Evolutionary conservation across 2,797 vertebrate species (phyloP), one percentile per base, ranked within the genome.

Genomic region (Tamandua tetradactyla): DNA sequence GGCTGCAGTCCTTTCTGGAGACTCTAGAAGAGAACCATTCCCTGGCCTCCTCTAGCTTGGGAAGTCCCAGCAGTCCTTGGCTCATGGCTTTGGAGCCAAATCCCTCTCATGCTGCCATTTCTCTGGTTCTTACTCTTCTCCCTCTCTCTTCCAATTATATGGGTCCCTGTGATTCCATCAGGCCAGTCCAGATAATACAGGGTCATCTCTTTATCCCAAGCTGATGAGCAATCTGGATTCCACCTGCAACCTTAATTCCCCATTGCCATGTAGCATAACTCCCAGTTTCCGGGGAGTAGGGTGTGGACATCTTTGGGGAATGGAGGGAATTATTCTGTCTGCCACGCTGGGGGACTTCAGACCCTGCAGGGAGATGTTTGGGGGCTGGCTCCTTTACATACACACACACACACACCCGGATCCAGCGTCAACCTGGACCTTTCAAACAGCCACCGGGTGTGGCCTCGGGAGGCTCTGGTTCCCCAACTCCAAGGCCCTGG

Each of bases 71-170:
- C 13, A 3, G 5, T 17, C 30, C 68, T n/a, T 82, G 61, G 7
- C 7, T 11, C 20, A 8, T 32, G 42, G 25, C 30, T 10, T 66
- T 10, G 22, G n/a, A 14, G 25, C 10, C 44, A 55, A 22, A 55
- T 55, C 55, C 20, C 47, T 27, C 78, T 6, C 0, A 13, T 0
- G 7, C n/a, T 10, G 64, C 22, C 59, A 0, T 10, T 47, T 27
- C 4, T 0, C 55, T 14, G 5, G 52, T 40, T 32, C 57, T 22
- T 37, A 11, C 17, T 8, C 9, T 40, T 42, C 57, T 22, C 37
- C 15, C 17, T 8, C 9, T 5, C 10, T 25, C 35, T 17, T 22
- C 32, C 18, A 2, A 18, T 80, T n/a, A 1, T 14, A 69, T 23
- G 25, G n/a, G 6, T n/a, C 8, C 62, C 1, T 17, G 55, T 37